Evolutionary conservation across 2,797 vertebrate species (phyloP).

Genomic region (Antennarius maculatus): DNA sequence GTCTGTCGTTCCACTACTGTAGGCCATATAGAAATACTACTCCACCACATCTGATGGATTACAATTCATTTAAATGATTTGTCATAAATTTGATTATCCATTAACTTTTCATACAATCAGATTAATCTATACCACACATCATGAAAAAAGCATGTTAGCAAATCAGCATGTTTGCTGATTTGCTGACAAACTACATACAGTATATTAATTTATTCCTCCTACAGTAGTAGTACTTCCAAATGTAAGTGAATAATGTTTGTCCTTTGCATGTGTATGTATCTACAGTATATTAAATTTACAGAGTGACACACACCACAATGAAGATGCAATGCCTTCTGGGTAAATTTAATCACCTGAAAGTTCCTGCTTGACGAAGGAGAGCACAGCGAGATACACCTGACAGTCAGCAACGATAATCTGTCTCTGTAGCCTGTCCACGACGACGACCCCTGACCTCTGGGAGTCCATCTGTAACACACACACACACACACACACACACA

Average conservation of each 20-base stretch:
- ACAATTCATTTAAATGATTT: too few species aligned
- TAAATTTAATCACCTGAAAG: slow-evolving; percentile 86
- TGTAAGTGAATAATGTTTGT: too few species aligned
- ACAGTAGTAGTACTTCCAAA: background rate
- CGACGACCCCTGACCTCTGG: slow-evolving; percentile 87
- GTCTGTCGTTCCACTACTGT: too few species aligned
- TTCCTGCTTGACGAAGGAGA: slow-evolving; percentile 97
- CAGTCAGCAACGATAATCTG: slow-evolving; percentile 98
- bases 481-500: background rate
- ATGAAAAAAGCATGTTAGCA: too few species aligned
- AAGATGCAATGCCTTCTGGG: slow-evolving; percentile 35
- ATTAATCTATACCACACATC: too few species aligned
- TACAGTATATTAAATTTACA: background rate
- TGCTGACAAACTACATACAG: too few species aligned
- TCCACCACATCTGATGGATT: too few species aligned
- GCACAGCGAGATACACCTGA: slow-evolving; percentile 97
- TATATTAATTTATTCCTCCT: background rate
- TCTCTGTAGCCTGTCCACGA: slow-evolving; percentile 94
- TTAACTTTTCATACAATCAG: too few species aligned
- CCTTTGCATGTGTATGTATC: background rate
- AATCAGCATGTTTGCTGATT: too few species aligned
- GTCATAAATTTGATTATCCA: too few species aligned
- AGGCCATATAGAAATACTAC: too few species aligned
- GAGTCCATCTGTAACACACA: slow-evolving; percentile 85
- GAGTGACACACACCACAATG: background rate